These are phyloP conservation scores for Epizoanthus stellaris DNA, from an alignment of 92 coral and sea anemone genomes.

Conservation along the genomic window DNA sequence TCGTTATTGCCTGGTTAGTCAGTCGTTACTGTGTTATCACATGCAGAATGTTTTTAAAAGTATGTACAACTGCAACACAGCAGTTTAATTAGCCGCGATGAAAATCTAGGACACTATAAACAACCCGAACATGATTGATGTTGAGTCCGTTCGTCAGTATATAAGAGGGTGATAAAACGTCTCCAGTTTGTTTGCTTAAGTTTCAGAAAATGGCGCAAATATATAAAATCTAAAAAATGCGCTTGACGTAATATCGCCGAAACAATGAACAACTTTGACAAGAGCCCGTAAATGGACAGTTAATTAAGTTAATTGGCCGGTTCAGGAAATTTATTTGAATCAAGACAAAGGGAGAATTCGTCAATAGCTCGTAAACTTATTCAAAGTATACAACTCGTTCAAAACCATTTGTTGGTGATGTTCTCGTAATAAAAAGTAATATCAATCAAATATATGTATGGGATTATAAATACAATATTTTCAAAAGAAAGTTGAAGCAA, in stretches of 20 bases:
- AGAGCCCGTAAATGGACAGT: not conserved
- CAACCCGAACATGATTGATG: not conserved
- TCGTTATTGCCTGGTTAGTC: no score
- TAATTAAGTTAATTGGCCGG: not conserved
- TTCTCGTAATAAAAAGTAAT: not conserved
- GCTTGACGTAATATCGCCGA: not conserved
- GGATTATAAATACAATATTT: not conserved
- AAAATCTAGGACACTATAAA: no score
- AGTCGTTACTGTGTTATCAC: no score
- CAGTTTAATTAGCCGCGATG: no score
- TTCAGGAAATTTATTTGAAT: not conserved
- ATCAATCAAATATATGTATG: not conserved
- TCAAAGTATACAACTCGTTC: not conserved
- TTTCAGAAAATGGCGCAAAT: not conserved
- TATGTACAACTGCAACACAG: no score
- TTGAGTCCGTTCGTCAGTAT: not conserved
- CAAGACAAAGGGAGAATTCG: not conserved
- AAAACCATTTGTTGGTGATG: not conserved
- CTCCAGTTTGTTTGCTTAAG: not conserved
- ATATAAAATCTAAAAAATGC: not conserved
- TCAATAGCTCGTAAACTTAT: not conserved
- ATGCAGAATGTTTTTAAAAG: no score
- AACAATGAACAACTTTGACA: constrained; percentile 2
- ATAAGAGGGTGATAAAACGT: not conserved
- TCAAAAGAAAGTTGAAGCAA: not conserved